Base-by-base conservation (phyloP, 2,797 vertebrate species). In the Sebastes flavidus region DNA sequence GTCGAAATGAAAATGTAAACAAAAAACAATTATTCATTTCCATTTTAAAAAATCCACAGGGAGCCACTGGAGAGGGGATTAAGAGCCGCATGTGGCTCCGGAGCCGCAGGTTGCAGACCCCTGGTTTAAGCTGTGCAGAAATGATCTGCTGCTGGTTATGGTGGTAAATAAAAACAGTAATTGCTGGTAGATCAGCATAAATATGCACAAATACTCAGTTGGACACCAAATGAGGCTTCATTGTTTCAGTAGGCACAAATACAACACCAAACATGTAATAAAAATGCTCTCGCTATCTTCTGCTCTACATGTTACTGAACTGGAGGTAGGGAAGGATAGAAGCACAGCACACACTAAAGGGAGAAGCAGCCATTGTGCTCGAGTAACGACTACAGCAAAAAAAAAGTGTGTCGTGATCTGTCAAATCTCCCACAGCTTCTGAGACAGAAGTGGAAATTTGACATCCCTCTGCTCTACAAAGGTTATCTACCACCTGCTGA, bases 401-500 rank as follows among this genome's bases (percentile, higher is more conserved):
- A 46, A 49, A 84, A 61, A 42, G 67, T 86, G 42, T 80, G 73
- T 83, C 52, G 36, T 72, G 86, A 92, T 91, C 86, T 84, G 85
- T 91, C 87, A 91, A 87, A 91, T 89, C 77, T 86, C 86, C 81
- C 62, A 34, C 80, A 76, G 88, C 82, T 75, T 91, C 73, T 82
- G 73, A 90, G 78, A 87, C 75, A 78, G 46, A 87, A 77, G 84
- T 73, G 84, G 72, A 81, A 87, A 90, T 90, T 75, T 91, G 87
- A 90, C 81, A 84, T 86, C 59, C 61, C 81, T 75, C 63, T 78
- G 81, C 74, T 86, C 84, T 81, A 90, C 88, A 90, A 88, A 91
- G 88, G 90, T 91, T 84, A 87, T 81, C 80, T 89, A 86, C 88
- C 86, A 81, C 87, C 90, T 91, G 87, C 91, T 85, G 81, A 52